Percentiles rank a stretch among this genome's conserved stretches.
phyloP scores from a whole-genome alignment of 2,113 vertebrate species.

The Laterallus jamaicensis region DNA sequence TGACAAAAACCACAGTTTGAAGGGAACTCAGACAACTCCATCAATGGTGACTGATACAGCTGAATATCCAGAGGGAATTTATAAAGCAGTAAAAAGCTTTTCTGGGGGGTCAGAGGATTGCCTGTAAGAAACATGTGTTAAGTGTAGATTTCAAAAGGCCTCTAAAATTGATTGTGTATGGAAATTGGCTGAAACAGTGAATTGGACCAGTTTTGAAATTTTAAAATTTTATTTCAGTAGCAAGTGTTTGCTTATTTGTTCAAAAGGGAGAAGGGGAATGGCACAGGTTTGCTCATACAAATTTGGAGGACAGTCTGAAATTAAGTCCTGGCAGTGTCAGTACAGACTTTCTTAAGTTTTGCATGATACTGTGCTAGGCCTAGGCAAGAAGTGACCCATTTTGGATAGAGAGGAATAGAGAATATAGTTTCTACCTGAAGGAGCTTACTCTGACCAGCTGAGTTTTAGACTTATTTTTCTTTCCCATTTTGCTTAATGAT shows the following conservation, averaged over 20 bases:
- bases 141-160: neutral
- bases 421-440: neutral
- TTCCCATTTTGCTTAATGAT: neutral
- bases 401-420: neutral
- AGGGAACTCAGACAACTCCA: neutral
- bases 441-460: neutral
- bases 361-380: neutral
- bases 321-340: neutral
- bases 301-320: neutral
- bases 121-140: neutral
- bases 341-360: neutral
- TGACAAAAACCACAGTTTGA: constrained; percentile 19
- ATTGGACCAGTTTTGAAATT: neutral
- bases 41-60: neutral
- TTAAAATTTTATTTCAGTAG: neutral
- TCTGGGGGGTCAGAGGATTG: neutral
- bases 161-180: neutral
- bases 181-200: neutral
- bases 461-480: neutral
- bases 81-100: neutral
- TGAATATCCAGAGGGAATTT: neutral
- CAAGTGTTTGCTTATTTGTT: neutral
- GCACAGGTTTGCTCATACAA: neutral
- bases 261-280: neutral
- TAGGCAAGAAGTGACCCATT: neutral